A percentile compares a stretch with the other conserved stretches of the same genome.
Evolutionary conservation across 2,113 vertebrate species (phyloP).

Genomic region (Oriolus oriolus): DNA sequence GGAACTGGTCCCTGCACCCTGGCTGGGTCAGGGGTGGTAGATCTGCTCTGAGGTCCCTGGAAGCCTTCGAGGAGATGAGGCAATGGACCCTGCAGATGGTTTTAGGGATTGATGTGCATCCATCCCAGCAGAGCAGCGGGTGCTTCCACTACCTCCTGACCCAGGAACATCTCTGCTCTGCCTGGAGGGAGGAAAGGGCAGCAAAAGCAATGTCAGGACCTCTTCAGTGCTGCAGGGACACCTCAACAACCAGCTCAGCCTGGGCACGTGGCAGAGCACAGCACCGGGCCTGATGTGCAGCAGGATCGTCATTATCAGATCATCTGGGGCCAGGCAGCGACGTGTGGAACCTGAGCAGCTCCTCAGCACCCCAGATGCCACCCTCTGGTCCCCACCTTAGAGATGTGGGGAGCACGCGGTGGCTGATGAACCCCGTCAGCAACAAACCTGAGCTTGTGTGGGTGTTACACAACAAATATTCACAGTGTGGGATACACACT

Average conservation of each 20-base stretch:
- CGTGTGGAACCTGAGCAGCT: neutral
- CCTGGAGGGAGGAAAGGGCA: neutral
- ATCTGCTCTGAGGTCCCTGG: neutral
- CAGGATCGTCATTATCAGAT: neutral
- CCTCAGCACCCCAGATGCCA: neutral
- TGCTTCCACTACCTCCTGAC: neutral
- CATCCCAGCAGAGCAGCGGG: neutral
- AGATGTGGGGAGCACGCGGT: neutral
- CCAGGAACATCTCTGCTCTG: neutral
- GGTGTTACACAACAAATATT: neutral
- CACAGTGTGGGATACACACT: neutral
- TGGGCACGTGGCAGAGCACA: neutral
- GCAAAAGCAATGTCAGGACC: neutral
- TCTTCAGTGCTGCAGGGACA: neutral
- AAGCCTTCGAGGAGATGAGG: fast-evolving
- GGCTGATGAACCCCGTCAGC: neutral
- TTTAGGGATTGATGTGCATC: neutral
- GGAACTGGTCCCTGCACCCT: neutral
- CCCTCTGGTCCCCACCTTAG: neutral
- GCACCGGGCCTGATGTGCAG: neutral
- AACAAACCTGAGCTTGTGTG: neutral
- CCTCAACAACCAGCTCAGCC: neutral
- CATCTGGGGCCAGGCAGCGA: neutral
- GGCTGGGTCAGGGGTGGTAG: neutral
- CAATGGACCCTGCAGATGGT: neutral